A percentile compares a stretch with the other conserved stretches of the same genome.
Conservation (phyloP, 2,888 invertebrate genomes). For the Argyresthia goedartella region DNA sequence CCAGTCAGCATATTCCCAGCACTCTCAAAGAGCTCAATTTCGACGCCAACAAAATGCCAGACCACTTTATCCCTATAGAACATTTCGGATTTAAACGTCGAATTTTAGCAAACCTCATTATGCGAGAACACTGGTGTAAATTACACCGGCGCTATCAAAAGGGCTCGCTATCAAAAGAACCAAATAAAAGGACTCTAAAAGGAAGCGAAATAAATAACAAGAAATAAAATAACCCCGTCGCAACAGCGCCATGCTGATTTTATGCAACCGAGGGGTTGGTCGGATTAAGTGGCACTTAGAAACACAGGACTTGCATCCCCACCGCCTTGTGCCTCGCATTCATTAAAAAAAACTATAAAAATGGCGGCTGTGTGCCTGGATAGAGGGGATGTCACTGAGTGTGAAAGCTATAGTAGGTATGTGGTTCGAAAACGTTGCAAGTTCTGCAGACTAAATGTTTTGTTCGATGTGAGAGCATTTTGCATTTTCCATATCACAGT, state of each 20-base stretch:
- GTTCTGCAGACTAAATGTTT: too few relatives aligned
- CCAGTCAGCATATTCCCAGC: too few relatives aligned
- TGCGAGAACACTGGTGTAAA: conserved; percentile 41
- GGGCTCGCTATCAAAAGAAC: conserved; percentile 54
- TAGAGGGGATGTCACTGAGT: conserved; percentile 14
- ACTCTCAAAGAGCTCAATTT: too few relatives aligned
- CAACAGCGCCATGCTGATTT: conserved; percentile 59
- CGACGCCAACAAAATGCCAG: neutral
- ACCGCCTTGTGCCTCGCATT: conserved; percentile 27
- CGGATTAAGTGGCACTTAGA: conserved; percentile 55
- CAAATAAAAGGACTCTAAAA: conserved; percentile 37
- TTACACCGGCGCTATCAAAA: conserved; percentile 50
- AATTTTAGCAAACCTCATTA: conserved; percentile 29
- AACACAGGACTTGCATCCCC: conserved; percentile 48
- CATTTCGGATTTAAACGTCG: neutral
- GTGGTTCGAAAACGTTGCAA: neutral
- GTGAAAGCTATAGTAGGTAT: conserved; percentile 18
- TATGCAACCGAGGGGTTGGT: conserved; percentile 49
- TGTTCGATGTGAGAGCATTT: too few relatives aligned
- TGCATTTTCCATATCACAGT: too few relatives aligned
- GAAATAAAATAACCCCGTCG: conserved; percentile 16
- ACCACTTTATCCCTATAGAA: conserved; percentile 1
- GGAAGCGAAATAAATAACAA: conserved; percentile 36
- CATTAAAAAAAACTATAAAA: conserved; percentile 34
- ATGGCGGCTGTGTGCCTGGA: conserved; percentile 33